phyloP scores from a whole-genome alignment of 2,888 invertebrate species.

The Tortricodes alternella region DNA sequence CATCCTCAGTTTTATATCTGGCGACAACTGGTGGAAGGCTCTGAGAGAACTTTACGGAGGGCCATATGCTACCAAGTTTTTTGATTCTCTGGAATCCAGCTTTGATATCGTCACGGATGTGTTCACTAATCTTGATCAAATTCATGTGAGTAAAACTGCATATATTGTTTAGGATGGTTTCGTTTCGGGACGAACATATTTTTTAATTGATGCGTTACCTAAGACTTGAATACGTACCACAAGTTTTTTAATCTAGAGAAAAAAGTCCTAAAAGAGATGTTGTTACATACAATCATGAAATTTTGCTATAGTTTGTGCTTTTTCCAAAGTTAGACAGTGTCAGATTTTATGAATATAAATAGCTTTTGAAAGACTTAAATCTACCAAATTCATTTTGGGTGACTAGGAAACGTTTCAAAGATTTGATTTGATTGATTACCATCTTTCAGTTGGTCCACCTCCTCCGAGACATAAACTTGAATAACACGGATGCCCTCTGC shows the following conservation, averaged over 20 bases:
- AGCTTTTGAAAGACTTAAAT: no score
- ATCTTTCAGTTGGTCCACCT: constrained; percentile 64
- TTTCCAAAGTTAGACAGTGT: no score
- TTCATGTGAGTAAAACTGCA: constrained; percentile 61
- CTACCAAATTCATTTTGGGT: no score
- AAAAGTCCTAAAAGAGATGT: no score
- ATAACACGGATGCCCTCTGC: constrained; percentile 61
- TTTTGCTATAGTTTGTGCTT: no score
- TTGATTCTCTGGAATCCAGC: constrained; percentile 58
- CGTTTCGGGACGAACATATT: neutral
- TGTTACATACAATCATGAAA: no score
- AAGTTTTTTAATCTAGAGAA: no score
- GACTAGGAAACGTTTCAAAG: no score
- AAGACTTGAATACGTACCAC: no score
- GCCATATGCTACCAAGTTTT: constrained; percentile 53
- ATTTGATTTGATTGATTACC: neutral
- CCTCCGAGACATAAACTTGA: constrained; percentile 63
- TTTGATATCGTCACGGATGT: constrained; percentile 64
- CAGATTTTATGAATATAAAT: no score
- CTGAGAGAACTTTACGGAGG: constrained; percentile 59
- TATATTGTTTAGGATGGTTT: neutral
- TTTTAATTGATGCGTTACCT: no score
- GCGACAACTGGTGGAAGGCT: constrained; percentile 69
- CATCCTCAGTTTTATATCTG: constrained; percentile 61
- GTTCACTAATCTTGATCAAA: constrained; percentile 63